Conservation (phyloP, 2,888 invertebrate genomes). For the Eumerus sabulonum region DNA sequence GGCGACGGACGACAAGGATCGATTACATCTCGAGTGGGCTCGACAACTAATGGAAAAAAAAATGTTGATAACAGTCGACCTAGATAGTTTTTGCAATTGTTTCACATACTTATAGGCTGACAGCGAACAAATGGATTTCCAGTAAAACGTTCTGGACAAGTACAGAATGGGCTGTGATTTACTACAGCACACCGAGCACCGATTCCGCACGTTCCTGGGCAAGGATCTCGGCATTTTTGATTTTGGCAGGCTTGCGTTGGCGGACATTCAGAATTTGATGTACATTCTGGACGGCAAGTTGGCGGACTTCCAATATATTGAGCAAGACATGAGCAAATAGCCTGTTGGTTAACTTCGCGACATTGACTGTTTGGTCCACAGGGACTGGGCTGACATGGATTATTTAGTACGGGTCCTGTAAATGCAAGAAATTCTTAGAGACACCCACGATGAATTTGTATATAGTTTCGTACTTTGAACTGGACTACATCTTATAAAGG, state of each 20-base stretch:
- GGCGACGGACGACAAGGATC: conserved; percentile 89
- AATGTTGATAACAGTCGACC: too few relatives aligned
- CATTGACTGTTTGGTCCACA: conserved; percentile 91
- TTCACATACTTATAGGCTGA: conserved; percentile 79
- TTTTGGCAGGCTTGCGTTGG: conserved; percentile 87
- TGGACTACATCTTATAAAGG: conserved; percentile 84
- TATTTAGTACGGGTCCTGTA: conserved; percentile 78
- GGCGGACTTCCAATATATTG: conserved; percentile 88
- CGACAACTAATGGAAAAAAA: conserved; percentile 75
- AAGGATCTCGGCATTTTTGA: conserved; percentile 90
- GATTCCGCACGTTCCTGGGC: conserved; percentile 89
- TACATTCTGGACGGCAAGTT: conserved; percentile 88
- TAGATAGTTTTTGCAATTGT: too few relatives aligned
- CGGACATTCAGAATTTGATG: conserved; percentile 86
- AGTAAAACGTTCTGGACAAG: conserved; percentile 83
- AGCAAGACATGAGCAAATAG: conserved; percentile 85
- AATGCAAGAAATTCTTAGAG: conserved; percentile 6
- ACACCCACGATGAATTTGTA: not conserved
- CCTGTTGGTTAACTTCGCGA: conserved; percentile 85
- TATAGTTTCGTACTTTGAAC: conserved; percentile 71
- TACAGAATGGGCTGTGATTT: conserved; percentile 90
- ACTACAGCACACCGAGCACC: conserved; percentile 87
- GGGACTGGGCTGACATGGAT: conserved; percentile 86
- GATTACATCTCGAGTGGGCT: conserved; percentile 79
- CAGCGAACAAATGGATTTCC: conserved; percentile 90